A percentile compares a stretch with the other conserved stretches of the same genome.
These are phyloP conservation scores for Nansenia antarctica DNA, from an alignment of 2,113 vertebrate genomes.

Conservation along the genomic window DNA sequence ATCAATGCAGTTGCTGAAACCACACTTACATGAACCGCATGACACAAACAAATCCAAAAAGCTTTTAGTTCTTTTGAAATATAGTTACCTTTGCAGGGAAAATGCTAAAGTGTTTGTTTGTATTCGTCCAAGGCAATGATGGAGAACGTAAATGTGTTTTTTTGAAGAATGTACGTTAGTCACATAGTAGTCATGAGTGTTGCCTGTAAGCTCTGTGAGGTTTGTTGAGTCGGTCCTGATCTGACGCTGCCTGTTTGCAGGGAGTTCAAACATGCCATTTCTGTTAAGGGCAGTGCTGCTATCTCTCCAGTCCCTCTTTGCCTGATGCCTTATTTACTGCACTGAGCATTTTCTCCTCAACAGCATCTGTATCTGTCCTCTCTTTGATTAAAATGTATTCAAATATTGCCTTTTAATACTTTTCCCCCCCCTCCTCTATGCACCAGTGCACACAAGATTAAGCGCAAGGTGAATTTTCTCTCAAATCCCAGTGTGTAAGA, in stretches of 20 bases:
- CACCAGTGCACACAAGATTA: constrained; percentile 81
- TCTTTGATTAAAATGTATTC: constrained; percentile 82
- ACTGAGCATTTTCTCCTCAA: constrained; percentile 18
- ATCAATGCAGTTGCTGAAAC: no score
- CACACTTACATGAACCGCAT: no score
- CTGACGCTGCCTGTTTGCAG: background rate
- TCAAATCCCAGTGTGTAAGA: constrained; percentile 87
- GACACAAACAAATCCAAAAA: background rate
- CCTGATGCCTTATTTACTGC: constrained; percentile 27
- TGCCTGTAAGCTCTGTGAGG: background rate
- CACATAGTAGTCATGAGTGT: no score
- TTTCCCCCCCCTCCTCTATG: constrained; percentile 70
- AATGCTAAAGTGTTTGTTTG: background rate
- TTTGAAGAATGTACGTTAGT: no score
- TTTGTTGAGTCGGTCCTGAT: background rate
- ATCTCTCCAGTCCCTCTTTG: background rate
- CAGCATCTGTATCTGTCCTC: constrained; percentile 69
- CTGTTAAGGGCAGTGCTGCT: constrained; percentile 1
- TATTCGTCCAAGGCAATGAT: no score
- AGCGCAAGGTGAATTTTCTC: constrained; percentile 84
- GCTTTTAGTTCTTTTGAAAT: background rate
- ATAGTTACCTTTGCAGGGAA: background rate
- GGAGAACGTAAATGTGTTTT: no score
- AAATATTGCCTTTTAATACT: constrained; percentile 85
- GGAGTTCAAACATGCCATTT: background rate